Base-by-base conservation (phyloP, 2,797 vertebrate genomes). In the Leuciscus waleckii region DNA sequence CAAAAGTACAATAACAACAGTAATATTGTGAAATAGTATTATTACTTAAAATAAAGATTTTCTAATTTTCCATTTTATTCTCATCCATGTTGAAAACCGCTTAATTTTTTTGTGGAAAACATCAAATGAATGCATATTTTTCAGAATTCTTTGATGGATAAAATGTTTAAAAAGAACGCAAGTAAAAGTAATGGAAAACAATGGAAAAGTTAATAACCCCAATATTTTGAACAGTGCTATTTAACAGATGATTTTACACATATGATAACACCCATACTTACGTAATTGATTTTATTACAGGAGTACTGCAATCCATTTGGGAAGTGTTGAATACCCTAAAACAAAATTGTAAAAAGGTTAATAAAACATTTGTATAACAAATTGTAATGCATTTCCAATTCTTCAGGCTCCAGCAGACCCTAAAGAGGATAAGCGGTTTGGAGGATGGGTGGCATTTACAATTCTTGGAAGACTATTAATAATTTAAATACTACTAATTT, bases 321-420 rank as follows among this genome's bases (percentile, higher is more conserved):
- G 94, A 94, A 68, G 96, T 97, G 91, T 97, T 95, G 9, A 96
- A 98, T 88, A 98, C 88, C 90, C 97, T 98, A 92, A 37, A 88
- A 89, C 84, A 90, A 56, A 89, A 46, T 88, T 13, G 2, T 39
- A 74, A 74, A 61, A 8, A 78, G 21, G 17, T 46, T 63, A n/a
- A 46, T 65, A 26, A 67, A 26, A 49, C 35, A 43, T 43, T 46
- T 65, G 8, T 29, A 37, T 29, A 32, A 41, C n/a, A 65, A 35
- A 35, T 61, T 49, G 2, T 23, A 67, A 29, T 46, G n/a, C 17
- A 67, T 49, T 39, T 78, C 7, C 13, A 37, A 75, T 54, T 54
- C 29, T 75, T 14, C 32, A 75, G 49, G 46, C 49, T 51, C 49
- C 23, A 77, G 21, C 23, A 77, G 23, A n/a, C 51, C 2, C 35